phyloP scores from a whole-genome alignment of 2,888 invertebrate genomes.

The Villa cingulata region DNA sequence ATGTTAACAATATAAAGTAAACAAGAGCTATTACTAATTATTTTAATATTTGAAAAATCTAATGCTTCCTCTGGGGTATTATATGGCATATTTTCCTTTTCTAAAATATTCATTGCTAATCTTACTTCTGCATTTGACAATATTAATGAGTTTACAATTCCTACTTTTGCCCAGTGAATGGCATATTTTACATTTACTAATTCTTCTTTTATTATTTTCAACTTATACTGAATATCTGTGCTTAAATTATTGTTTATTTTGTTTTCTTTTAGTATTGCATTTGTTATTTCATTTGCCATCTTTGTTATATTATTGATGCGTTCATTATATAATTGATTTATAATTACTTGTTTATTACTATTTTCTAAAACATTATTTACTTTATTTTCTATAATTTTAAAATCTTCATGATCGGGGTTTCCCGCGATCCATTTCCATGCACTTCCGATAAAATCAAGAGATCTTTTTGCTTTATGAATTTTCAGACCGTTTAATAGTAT shows the following conservation, averaged over 20 bases:
- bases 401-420: constrained; percentile 2
- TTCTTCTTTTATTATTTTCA: constrained; percentile 13
- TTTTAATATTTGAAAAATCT: too few species aligned
- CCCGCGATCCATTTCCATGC: constrained; percentile 4
- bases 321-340: constrained; percentile 1
- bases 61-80: too few species aligned
- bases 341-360: constrained; percentile 2
- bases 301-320: constrained; percentile 2
- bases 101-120: neutral
- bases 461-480: constrained; percentile 1
- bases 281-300: constrained; percentile 1
- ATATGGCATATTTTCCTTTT: too few species aligned
- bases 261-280: neutral
- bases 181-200: constrained; percentile 11
- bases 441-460: constrained; percentile 2
- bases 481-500: neutral
- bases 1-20: neutral
- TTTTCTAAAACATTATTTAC: constrained; percentile 1
- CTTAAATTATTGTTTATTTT: constrained; percentile 3
- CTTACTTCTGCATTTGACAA: constrained; percentile 11
- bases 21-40: neutral
- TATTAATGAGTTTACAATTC: constrained; percentile 14
- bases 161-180: constrained; percentile 13
- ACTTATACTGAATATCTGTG: constrained; percentile 8
- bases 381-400: constrained; percentile 3